Percentiles rank a stretch among this genome's conserved stretches.
phyloP scores from a whole-genome alignment of 2,797 vertebrate genomes.

The Apodemus agrarius region DNA sequence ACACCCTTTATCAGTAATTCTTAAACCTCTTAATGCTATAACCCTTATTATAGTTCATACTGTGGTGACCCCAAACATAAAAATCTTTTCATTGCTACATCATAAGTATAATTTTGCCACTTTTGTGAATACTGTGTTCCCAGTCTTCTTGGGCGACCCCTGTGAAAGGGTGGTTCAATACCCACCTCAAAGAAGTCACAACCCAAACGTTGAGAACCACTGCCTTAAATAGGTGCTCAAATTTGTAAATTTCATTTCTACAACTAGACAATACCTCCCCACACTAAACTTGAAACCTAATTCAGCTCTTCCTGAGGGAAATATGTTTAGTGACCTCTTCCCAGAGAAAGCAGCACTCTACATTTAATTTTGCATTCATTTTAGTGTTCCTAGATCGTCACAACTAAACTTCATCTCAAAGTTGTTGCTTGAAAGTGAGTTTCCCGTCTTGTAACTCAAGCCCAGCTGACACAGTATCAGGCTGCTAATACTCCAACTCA shows the following conservation, averaged over 20 bases:
- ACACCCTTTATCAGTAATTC: not conserved
- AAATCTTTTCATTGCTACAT: not conserved
- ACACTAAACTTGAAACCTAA: not conserved
- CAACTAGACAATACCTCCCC: not conserved
- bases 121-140: not conserved
- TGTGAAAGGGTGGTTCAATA: not conserved
- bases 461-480: not conserved
- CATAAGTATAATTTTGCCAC: not conserved
- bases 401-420: conserved; percentile 9
- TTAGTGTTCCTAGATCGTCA: not conserved
- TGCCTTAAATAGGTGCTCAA: not conserved
- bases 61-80: not conserved
- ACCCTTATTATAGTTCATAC: not conserved
- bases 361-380: not conserved
- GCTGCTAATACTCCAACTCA: not conserved
- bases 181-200: not conserved
- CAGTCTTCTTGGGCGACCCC: not conserved
- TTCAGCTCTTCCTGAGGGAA: not conserved
- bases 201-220: not conserved
- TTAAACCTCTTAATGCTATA: not conserved
- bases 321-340: not conserved
- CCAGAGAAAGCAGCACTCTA: not conserved
- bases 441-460: not conserved
- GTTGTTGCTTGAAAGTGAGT: not conserved
- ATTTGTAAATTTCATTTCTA: conserved; percentile 24